Evolutionary conservation across 2,888 invertebrate species (phyloP).

Genomic region (Athetis lepigone): DNA sequence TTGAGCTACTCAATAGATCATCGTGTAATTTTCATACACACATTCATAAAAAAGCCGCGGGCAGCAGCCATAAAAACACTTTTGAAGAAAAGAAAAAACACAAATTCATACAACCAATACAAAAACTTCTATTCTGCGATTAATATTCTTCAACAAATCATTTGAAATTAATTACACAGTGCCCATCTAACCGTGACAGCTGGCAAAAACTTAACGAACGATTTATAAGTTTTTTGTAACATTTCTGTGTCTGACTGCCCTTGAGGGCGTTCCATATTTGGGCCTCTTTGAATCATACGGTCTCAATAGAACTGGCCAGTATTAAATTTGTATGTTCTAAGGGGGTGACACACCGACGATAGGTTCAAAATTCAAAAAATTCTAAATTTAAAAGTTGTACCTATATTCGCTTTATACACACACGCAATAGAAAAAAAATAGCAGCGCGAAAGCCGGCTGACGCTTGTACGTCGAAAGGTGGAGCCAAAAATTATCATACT

Average conservation of each 20-base stretch:
- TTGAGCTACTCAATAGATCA: no score
- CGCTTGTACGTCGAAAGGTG: no score
- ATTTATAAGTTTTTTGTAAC: constrained; percentile 53
- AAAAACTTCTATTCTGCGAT: constrained; percentile 1
- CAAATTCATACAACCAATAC: background rate
- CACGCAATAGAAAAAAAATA: no score
- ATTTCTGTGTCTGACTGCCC: constrained; percentile 55
- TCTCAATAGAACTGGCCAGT: constrained; percentile 46
- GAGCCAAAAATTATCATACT: no score
- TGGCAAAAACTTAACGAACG: constrained; percentile 59
- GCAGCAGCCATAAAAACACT: no score
- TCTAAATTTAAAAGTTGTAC: no score
- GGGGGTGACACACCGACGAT: constrained; percentile 29
- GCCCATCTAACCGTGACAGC: constrained; percentile 50
- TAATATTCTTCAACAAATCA: constrained; percentile 27
- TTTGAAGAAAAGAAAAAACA: background rate
- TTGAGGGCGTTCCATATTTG: constrained; percentile 63
- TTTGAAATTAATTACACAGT: constrained; percentile 55
- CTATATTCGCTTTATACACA: no score
- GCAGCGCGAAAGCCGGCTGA: no score
- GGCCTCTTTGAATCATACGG: constrained; percentile 59
- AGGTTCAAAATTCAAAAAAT: no score
- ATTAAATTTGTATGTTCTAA: constrained; percentile 36
- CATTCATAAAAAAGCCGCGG: no score
- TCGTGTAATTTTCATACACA: no score